Evolutionary conservation across 2,113 vertebrate genomes (phyloP).

Genomic region (Pyxicephalus adspersus): DNA sequence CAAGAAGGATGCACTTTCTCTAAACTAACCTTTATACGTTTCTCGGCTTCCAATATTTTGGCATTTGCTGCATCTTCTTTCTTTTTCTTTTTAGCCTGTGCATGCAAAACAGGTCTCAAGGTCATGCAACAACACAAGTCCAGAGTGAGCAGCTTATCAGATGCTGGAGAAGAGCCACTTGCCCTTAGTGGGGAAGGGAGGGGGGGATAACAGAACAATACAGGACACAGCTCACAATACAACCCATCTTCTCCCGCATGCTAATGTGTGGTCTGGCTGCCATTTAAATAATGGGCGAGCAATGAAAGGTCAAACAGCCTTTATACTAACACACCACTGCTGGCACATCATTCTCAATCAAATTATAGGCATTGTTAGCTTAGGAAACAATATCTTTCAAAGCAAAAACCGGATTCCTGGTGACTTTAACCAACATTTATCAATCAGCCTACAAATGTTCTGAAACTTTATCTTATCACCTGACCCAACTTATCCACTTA

Average conservation of each 20-base stretch:
- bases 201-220: slow-evolving; percentile 60
- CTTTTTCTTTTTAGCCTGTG: slow-evolving; percentile 94
- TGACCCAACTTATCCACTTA: no score
- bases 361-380: background rate
- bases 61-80: slow-evolving; percentile 95
- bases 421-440: background rate
- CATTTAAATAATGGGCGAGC: slow-evolving; percentile 27
- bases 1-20: slow-evolving; percentile 65
- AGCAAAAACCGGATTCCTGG: background rate
- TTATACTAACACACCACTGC: slow-evolving; percentile 14
- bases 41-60: slow-evolving; percentile 94
- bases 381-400: slow-evolving; percentile 7
- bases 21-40: slow-evolving; percentile 91
- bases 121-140: slow-evolving; percentile 74
- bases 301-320: slow-evolving; percentile 28
- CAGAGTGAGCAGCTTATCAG: slow-evolving; percentile 67
- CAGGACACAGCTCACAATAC: slow-evolving; percentile 48
- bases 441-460: background rate
- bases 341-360: slow-evolving; percentile 12
- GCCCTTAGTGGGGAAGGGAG: slow-evolving; percentile 56
- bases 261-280: slow-evolving; percentile 27
- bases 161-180: slow-evolving; percentile 67
- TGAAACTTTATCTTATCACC: no score
- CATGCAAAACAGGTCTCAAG: slow-evolving; percentile 81
- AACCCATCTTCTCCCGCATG: slow-evolving; percentile 54